phyloP scores from a whole-genome alignment of 2,888 invertebrate genomes.

The Hypolimnas misippus region DNA sequence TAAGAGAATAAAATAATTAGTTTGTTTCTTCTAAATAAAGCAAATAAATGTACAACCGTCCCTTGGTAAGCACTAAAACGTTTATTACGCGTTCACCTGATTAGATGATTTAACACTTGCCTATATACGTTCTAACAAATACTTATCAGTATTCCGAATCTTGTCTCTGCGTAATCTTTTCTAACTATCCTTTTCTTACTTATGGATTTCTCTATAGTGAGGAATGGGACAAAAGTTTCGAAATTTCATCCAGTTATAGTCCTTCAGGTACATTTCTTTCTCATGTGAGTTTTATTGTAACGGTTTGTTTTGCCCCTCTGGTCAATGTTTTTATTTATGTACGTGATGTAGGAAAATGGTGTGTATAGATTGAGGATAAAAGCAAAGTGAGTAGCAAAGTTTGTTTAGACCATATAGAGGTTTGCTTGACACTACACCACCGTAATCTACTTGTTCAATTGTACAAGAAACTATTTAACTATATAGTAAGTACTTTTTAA shows the following conservation, averaged over 20 bases:
- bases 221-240: background rate
- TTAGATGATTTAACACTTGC: too few relatives aligned
- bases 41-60: too few relatives aligned
- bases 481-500: too few relatives aligned
- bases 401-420: too few relatives aligned
- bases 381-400: too few relatives aligned
- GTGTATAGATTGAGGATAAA: background rate
- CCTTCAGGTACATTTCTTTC: background rate
- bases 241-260: background rate
- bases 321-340: background rate
- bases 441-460: too few relatives aligned
- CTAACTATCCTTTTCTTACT: background rate
- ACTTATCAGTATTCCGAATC: background rate
- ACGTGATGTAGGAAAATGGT: background rate
- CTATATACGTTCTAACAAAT: background rate
- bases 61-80: background rate
- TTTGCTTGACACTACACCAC: too few relatives aligned
- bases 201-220: background rate
- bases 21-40: background rate
- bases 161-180: background rate
- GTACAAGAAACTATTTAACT: too few relatives aligned
- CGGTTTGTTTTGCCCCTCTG: background rate
- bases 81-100: too few relatives aligned
- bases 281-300: background rate
- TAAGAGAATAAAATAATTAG: background rate